Percentiles rank a stretch among this genome's conserved stretches.
Evolutionary conservation across 2,797 vertebrate genomes (phyloP).

Genomic region (Cephalopachus bancanus): DNA sequence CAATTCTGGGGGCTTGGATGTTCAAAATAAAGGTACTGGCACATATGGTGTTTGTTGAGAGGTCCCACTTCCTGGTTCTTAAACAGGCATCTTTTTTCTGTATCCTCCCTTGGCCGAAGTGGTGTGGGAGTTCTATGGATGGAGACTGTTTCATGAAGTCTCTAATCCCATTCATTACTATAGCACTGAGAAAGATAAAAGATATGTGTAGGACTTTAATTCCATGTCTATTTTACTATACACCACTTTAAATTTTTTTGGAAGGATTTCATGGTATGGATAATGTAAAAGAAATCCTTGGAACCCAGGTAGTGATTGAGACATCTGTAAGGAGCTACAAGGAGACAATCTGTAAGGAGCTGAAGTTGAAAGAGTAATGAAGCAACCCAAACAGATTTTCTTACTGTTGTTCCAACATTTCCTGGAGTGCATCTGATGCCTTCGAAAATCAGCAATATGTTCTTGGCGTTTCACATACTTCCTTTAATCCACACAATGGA

Average conservation of each 20-base stretch:
- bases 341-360: neutral
- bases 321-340: neutral
- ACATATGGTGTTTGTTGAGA: neutral
- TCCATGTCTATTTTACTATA: neutral
- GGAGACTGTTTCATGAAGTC: neutral
- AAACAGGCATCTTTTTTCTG: neutral
- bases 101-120: neutral
- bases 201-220: neutral
- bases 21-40: neutral
- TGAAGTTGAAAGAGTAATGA: neutral
- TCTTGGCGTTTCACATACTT: neutral
- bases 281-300: neutral
- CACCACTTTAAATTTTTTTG: neutral
- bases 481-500: conserved; percentile 31
- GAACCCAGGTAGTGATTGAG: neutral
- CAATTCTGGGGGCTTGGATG: neutral
- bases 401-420: neutral
- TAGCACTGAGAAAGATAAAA: neutral
- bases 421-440: neutral
- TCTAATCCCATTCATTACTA: neutral
- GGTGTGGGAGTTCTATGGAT: neutral
- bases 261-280: neutral
- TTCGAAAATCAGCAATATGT: neutral
- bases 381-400: neutral
- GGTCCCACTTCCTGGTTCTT: neutral